These are phyloP conservation scores for Prorops nasuta DNA, from an alignment of 1,140 invertebrate genomes.

Conservation along the genomic window DNA sequence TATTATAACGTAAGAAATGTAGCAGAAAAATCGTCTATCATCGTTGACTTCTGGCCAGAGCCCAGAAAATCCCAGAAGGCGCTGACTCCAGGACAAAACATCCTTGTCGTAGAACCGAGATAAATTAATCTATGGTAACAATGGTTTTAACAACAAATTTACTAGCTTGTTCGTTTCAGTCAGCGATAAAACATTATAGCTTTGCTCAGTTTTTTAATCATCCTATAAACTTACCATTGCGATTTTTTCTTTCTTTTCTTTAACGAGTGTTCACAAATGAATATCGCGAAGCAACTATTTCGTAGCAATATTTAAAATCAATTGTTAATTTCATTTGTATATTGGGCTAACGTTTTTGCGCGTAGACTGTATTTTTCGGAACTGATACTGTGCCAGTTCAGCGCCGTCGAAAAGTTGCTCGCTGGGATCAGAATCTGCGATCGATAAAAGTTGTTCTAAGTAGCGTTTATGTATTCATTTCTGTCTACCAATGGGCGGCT, in stretches of 20 bases:
- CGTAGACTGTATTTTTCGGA: conserved; percentile 4
- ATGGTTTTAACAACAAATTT: conserved; percentile 2
- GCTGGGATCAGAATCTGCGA: conserved; percentile 2
- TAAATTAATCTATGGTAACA: conserved; percentile 1
- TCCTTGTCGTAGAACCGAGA: conserved; percentile 15
- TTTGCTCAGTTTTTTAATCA: background rate
- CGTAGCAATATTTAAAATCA: conserved; percentile 8
- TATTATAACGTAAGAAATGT: conserved; percentile 12
- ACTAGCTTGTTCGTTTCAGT: conserved; percentile 15
- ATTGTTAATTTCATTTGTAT: conserved; percentile 2
- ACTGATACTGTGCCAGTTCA: background rate
- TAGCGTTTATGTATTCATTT: no score
- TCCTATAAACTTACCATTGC: conserved; percentile 1
- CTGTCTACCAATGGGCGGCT: no score
- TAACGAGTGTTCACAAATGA: background rate
- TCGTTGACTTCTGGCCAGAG: conserved; percentile 19
- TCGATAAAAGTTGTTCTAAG: conserved; percentile 10
- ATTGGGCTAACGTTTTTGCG: no score
- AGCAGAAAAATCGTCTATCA: conserved; percentile 18
- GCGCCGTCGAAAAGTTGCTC: background rate
- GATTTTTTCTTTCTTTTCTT: conserved; percentile 1
- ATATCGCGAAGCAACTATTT: background rate
- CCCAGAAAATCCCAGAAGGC: conserved; percentile 10
- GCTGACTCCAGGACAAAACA: conserved; percentile 17
- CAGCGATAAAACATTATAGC: conserved; percentile 8